Conservation (phyloP, 2,888 invertebrate genomes). For the Pycnomerus fuliginosus region DNA sequence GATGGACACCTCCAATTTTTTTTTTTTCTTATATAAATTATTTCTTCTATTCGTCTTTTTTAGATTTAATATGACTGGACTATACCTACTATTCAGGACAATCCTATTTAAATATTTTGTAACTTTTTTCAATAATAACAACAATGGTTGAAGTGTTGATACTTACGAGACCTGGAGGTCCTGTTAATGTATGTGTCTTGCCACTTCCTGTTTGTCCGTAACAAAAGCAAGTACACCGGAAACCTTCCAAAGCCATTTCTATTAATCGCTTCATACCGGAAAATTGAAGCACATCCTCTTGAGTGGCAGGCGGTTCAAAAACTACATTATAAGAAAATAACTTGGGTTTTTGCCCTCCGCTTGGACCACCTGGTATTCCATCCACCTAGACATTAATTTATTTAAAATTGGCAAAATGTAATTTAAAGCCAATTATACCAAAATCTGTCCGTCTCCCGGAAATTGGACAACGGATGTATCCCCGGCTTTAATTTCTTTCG, state of each 20-base stretch:
- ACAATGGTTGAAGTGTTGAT: no score
- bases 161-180: conserved; percentile 81
- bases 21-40: no score
- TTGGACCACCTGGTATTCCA: conserved; percentile 53
- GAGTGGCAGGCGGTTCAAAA: conserved; percentile 87
- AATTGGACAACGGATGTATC: conserved; percentile 76
- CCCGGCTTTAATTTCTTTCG: conserved; percentile 68
- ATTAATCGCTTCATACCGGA: conserved; percentile 87
- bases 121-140: no score
- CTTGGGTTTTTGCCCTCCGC: conserved; percentile 71
- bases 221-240: conserved; percentile 91
- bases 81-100: no score
- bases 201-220: conserved; percentile 97
- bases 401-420: conserved; percentile 6
- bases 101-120: no score
- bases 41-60: no score
- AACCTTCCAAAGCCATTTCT: conserved; percentile 93
- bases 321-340: conserved; percentile 94
- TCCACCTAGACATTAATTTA: conserved; percentile 51
- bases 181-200: conserved; percentile 93
- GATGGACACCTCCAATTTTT: no score
- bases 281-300: conserved; percentile 83
- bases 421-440: conserved; percentile 47
- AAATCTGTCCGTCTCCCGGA: conserved; percentile 87
- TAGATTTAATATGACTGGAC: no score